Evolutionary conservation across 2,113 vertebrate species (phyloP).

Genomic region (Osmerus eperlanus): DNA sequence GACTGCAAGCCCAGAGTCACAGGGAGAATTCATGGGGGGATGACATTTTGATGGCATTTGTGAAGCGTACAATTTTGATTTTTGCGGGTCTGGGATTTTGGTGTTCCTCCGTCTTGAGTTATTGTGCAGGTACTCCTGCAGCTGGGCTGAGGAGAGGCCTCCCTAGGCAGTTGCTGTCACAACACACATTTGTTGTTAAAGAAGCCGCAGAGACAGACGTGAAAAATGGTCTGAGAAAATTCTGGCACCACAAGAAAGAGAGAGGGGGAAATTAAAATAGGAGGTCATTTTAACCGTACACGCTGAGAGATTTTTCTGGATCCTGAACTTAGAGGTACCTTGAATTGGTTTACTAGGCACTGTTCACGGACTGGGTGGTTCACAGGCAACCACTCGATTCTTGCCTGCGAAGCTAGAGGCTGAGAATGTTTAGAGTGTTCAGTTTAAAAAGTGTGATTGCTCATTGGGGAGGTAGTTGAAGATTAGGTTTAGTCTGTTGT

Average conservation of each 20-base stretch:
- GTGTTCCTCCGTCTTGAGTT: conserved; percentile 44
- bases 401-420: too few relatives aligned
- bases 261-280: background rate
- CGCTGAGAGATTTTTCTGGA: conserved; percentile 12
- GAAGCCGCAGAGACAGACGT: conserved; percentile 40
- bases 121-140: conserved; percentile 55
- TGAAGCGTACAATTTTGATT: conserved; percentile 53
- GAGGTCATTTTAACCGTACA: conserved; percentile 16
- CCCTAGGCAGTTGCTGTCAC: conserved; percentile 60
- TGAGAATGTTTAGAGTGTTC: too few relatives aligned
- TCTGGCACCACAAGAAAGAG: conserved; percentile 51
- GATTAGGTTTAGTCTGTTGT: too few relatives aligned
- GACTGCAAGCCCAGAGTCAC: conserved; percentile 23
- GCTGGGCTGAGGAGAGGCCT: conserved; percentile 47
- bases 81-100: conserved; percentile 58
- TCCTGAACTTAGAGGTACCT: background rate
- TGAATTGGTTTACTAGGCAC: conserved; percentile 8
- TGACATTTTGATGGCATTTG: conserved; percentile 68
- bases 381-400: background rate
- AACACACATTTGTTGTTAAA: conserved; percentile 58
- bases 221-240: conserved; percentile 50
- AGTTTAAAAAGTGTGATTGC: too few relatives aligned
- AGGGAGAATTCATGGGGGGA: conserved; percentile 60
- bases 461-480: too few relatives aligned
- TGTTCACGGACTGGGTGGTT: conserved; percentile 14